Evolutionary conservation across 2,888 invertebrate genomes (phyloP).

Genomic region (Drosophila emarginata): DNA sequence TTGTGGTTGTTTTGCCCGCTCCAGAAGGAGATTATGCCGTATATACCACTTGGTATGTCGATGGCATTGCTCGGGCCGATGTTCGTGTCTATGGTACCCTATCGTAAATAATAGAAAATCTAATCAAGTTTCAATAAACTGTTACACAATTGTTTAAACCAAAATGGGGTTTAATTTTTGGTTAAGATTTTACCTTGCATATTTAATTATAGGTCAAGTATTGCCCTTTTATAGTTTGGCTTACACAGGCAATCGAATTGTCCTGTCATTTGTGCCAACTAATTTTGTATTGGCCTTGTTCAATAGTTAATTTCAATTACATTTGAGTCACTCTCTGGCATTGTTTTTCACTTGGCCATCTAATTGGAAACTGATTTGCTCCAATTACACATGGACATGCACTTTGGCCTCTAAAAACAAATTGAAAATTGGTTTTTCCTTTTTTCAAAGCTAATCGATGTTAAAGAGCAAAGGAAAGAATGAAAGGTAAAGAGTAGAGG

Average conservation of each 20-base stretch:
- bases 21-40: slow-evolving; percentile 33
- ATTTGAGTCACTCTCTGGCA: slow-evolving; percentile 17
- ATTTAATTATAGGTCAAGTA: not conserved
- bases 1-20: slow-evolving; percentile 11
- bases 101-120: not conserved
- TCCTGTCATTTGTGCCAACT: not conserved
- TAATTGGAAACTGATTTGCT: slow-evolving; percentile 9
- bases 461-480: slow-evolving; percentile 15
- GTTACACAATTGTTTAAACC: not conserved
- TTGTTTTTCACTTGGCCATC: slow-evolving; percentile 3
- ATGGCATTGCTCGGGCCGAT: not conserved
- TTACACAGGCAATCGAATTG: not conserved
- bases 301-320: slow-evolving; percentile 50
- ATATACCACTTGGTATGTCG: not conserved
- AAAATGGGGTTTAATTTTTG: not conserved
- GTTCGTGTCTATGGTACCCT: not conserved
- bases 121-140: not conserved
- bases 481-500: not conserved
- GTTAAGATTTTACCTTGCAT: not conserved
- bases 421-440: slow-evolving; percentile 21
- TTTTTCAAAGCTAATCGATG: slow-evolving; percentile 27
- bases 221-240: not conserved
- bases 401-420: not conserved
- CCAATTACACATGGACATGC: slow-evolving; percentile 6
- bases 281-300: slow-evolving; percentile 5